These are phyloP conservation scores for Vulpes ferrilata DNA, from an alignment of 2,113 vertebrate species.

Conservation along the genomic window DNA sequence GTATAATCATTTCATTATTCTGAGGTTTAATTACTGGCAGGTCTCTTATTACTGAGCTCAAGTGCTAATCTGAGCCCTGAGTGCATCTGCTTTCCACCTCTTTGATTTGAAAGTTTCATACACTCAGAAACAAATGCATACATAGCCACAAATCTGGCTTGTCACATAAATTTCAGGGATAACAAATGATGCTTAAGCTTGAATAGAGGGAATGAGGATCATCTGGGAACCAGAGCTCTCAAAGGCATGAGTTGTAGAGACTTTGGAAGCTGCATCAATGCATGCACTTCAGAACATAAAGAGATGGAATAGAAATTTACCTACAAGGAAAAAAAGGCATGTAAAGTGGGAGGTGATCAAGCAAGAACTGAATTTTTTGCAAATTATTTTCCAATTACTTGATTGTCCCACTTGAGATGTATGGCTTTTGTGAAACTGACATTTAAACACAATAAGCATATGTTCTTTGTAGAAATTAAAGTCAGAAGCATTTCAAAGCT, in stretches of 20 bases:
- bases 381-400: constrained; percentile 56
- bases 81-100: constrained; percentile 77
- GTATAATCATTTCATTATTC: constrained; percentile 79
- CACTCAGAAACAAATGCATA: constrained; percentile 81
- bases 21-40: constrained; percentile 83
- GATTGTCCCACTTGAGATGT: constrained; percentile 12
- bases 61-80: constrained; percentile 79
- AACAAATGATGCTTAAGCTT: constrained; percentile 46
- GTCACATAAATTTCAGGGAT: constrained; percentile 80
- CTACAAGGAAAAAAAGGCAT: not conserved
- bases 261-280: constrained; percentile 28
- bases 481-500: constrained; percentile 45
- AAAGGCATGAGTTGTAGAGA: not conserved
- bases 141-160: constrained; percentile 56
- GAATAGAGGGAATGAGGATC: constrained; percentile 26
- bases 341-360: constrained; percentile 14
- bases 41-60: constrained; percentile 78
- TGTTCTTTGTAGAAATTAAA: constrained; percentile 64
- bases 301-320: constrained; percentile 32
- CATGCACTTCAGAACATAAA: not conserved
- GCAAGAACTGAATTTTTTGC: constrained; percentile 25
- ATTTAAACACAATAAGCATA: constrained; percentile 59
- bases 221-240: constrained; percentile 38
- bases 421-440: constrained; percentile 49
- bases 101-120: constrained; percentile 74